A percentile compares a stretch with the other conserved stretches of the same genome.
Conservation (phyloP, 2,888 invertebrate genomes). For the Limenitis camilla region DNA sequence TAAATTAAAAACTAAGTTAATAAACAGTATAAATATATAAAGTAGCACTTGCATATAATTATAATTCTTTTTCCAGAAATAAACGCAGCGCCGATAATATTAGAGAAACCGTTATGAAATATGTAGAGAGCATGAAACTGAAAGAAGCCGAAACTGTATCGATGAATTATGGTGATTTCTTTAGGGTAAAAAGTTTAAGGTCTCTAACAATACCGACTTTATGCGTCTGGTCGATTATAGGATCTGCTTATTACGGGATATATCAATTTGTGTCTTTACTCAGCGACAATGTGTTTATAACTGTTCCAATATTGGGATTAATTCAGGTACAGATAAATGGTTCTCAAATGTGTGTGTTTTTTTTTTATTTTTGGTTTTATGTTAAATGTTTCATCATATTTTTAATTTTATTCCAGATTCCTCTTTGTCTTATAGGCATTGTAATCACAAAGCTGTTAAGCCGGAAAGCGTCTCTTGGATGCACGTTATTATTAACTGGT, state of each 20-base stretch:
- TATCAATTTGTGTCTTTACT: conserved; percentile 41
- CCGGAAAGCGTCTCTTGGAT: conserved; percentile 33
- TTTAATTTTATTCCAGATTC: conserved; percentile 34
- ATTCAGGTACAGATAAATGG: conserved; percentile 38
- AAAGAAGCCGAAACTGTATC: conserved; percentile 26
- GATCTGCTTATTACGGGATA: conserved; percentile 42
- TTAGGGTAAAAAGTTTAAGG: conserved; percentile 35
- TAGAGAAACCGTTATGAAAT: conserved; percentile 34
- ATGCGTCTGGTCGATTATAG: conserved; percentile 37
- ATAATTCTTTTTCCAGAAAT: conserved; percentile 39
- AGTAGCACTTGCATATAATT: too few species aligned
- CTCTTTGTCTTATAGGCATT: conserved; percentile 30
- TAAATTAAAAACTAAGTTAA: too few species aligned
- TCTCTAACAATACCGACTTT: conserved; percentile 34
- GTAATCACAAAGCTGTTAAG: conserved; percentile 35
- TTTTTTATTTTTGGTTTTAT: too few species aligned
- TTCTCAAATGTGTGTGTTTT: too few species aligned
- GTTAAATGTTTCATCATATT: too few species aligned
- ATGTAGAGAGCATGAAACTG: conserved; percentile 30
- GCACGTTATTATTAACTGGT: conserved; percentile 26
- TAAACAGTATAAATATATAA: too few species aligned
- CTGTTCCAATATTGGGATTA: conserved; percentile 36
- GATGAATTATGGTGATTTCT: conserved; percentile 38
- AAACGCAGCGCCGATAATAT: conserved; percentile 33
- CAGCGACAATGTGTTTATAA: conserved; percentile 37